phyloP scores from a whole-genome alignment of 2,888 invertebrate genomes.

The Cerastis rubricosa region DNA sequence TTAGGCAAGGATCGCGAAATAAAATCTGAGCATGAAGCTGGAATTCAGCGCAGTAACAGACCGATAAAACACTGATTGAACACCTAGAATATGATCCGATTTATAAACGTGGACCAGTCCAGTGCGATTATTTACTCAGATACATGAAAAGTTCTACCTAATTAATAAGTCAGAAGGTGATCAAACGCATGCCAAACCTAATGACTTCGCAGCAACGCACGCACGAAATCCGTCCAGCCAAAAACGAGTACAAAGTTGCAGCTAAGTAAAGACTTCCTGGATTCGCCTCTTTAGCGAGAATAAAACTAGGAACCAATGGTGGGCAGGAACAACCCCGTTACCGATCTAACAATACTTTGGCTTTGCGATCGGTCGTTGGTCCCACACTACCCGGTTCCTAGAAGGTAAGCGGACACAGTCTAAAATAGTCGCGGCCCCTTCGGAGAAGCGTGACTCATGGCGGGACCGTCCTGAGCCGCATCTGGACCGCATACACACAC shows the following conservation, averaged over 20 bases:
- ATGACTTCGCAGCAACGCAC: slow-evolving; percentile 25
- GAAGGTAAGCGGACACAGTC: slow-evolving; percentile 90
- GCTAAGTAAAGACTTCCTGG: slow-evolving; percentile 73
- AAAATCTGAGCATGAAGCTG: background rate
- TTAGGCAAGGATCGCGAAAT: background rate
- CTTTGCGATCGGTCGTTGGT: slow-evolving; percentile 89
- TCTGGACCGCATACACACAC: slow-evolving; percentile 82
- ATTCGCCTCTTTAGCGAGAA: slow-evolving; percentile 78
- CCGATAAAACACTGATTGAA: background rate
- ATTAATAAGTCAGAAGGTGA: slow-evolving; percentile 32
- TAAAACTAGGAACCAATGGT: slow-evolving; percentile 82
- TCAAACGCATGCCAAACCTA: slow-evolving; percentile 40
- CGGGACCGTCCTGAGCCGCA: slow-evolving; percentile 86
- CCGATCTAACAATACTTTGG: slow-evolving; percentile 88
- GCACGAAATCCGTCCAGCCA: slow-evolving; percentile 27
- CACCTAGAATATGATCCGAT: background rate
- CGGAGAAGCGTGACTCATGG: slow-evolving; percentile 87
- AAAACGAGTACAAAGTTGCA: slow-evolving; percentile 40
- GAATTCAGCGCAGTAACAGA: background rate
- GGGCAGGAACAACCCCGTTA: slow-evolving; percentile 83
- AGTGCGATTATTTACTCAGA: background rate
- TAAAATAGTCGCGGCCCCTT: slow-evolving; percentile 89
- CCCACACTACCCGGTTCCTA: slow-evolving; percentile 87
- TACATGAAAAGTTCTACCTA: slow-evolving; percentile 9
- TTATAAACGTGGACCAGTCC: background rate